Base-by-base conservation (phyloP, 2,888 invertebrate species). In the Blera fallax region DNA sequence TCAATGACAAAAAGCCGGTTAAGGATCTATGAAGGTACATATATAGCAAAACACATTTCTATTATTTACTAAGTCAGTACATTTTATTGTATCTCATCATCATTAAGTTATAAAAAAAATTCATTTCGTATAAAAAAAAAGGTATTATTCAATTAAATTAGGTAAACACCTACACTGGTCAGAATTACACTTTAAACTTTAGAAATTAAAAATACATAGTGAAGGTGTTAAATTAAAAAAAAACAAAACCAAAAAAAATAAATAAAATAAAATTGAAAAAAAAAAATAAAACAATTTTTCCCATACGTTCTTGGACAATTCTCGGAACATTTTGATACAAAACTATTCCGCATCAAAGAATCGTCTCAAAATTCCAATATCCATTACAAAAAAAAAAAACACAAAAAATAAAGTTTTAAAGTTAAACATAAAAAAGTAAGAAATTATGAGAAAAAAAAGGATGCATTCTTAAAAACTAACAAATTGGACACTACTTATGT, bases 251-350 rank as follows among this genome's bases (percentile, higher is more conserved):
- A 65, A 58, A 48, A 18, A 29, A 32, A 29, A 77, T 80, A 50
- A 52, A 70, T 60, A 67, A 65, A 58, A 48, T 16, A 29, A 32
- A 29, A 77, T 80, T n/a, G n/a, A n/a, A 65, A 67, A 65, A 58
- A 48, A 18, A 29, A 32, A 29, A 77, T 80, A 50, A 52, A 70
- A 70, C 40, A 8, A 65, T 72, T 48, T 69, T 43, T 52, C 43
- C 65, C 34, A 52, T 21, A 62, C 11, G 45, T 72, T 56, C 58
- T 48, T 65, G 50, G 54, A 73, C 73, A 64, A 50, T 73, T 76
- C 64, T 29, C 50, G 62, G 73, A 77, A 87, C 77, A 82, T 87
- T 87, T 87, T 87, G 87, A 87, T 87, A 87, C 87, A 87, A 87
- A 87, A 87, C 77, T 82, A 64, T 87, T 70, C 82, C 73, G 27